Evolutionary conservation across 2,797 vertebrate genomes (phyloP).

Genomic region (Luscinia luscinia): DNA sequence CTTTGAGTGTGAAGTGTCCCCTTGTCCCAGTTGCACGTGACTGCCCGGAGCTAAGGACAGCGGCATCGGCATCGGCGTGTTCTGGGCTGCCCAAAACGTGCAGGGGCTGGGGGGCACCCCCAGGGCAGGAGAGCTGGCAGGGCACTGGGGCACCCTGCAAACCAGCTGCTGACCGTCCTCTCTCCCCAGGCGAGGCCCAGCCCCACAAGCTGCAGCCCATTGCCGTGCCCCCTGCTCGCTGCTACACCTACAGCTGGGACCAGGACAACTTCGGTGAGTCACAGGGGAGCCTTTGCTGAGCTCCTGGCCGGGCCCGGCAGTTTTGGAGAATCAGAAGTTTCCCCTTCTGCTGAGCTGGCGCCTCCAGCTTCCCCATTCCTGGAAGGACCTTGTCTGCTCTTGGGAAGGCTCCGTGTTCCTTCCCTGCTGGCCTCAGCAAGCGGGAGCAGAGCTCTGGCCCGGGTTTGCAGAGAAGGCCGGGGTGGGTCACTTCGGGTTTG

Average conservation of each 20-base stretch:
- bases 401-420: not conserved
- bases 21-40: accelerated
- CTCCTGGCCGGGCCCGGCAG: accelerated
- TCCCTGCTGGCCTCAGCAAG: not conserved
- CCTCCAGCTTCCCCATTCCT: constrained; percentile 7
- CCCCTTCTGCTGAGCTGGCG: not conserved
- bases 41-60: not conserved
- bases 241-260: constrained; percentile 91
- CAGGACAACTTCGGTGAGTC: constrained; percentile 95
- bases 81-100: not conserved
- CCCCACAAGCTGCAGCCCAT: constrained; percentile 84
- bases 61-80: not conserved
- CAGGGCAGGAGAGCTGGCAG: not conserved
- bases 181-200: constrained; percentile 58
- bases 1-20: not conserved
- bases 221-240: constrained; percentile 87
- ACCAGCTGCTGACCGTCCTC: not conserved
- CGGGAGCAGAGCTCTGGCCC: not conserved
- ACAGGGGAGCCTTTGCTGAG: not conserved
- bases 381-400: not conserved
- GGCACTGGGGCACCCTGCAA: not conserved
- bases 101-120: not conserved
- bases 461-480: not conserved
- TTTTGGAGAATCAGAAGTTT: not conserved
- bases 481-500: accelerated